Conservation (phyloP, 2,888 invertebrate species). For the Sinotaia quadrata region DNA sequence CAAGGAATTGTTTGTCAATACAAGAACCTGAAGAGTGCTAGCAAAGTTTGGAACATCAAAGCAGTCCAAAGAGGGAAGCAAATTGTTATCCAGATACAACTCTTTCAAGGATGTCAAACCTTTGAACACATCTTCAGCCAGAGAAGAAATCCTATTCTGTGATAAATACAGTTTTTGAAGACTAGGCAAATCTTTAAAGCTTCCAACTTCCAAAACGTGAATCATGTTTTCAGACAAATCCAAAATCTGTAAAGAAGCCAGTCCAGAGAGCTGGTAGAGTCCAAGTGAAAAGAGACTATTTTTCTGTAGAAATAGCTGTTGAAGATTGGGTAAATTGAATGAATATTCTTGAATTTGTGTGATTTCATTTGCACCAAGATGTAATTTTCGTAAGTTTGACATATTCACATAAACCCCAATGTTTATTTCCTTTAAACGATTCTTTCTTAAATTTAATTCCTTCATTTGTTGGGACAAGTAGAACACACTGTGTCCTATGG, state of each 20-base stretch:
- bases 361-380: slow-evolving; percentile 21
- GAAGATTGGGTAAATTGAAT: slow-evolving; percentile 17
- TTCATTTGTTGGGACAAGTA: slow-evolving; percentile 40
- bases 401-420: slow-evolving; percentile 21
- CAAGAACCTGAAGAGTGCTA: slow-evolving; percentile 35
- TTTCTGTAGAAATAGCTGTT: slow-evolving; percentile 10
- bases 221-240: slow-evolving; percentile 20
- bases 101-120: slow-evolving; percentile 17
- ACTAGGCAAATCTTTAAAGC: slow-evolving; percentile 1
- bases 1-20: slow-evolving; percentile 44
- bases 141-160: slow-evolving; percentile 11
- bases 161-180: slow-evolving; percentile 6
- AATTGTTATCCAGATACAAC: slow-evolving; percentile 18
- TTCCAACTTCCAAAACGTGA: slow-evolving; percentile 9
- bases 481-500: slow-evolving; percentile 36
- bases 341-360: neutral
- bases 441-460: slow-evolving; percentile 38
- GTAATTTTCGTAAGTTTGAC: slow-evolving; percentile 26
- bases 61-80: slow-evolving; percentile 22
- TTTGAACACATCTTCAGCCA: slow-evolving; percentile 15
- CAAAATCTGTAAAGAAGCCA: neutral
- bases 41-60: slow-evolving; percentile 17
- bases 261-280: neutral
- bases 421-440: slow-evolving; percentile 13
- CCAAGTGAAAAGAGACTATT: slow-evolving; percentile 8